Evolutionary conservation across 2,797 vertebrate genomes (phyloP), one percentile per base, ranked within the genome.

Genomic region (Ceyx erithaca): DNA sequence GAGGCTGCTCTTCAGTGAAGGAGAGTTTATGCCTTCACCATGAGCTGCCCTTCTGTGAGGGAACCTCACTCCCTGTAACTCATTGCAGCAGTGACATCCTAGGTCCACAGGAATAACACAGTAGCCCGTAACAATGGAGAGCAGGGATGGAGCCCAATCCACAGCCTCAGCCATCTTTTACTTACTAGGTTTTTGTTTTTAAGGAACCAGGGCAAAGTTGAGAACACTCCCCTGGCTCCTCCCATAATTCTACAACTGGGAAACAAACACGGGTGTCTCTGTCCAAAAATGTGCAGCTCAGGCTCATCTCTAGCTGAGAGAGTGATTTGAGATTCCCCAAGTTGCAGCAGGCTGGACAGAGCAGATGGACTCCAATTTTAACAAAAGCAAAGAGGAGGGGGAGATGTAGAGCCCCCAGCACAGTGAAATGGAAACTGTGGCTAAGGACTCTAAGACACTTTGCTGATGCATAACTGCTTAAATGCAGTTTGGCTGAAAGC

Each of bases 151-250:
- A 2, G 4, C n/a, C 9, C 26, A 25, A 26, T 14, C n/a, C 57
- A 58, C 51, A 62, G 40, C 28, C 13, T 41, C 41, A 75, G n/a
- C 20, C 18, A 4, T 35, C 26, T 57, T 57, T 19, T 71, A 33
- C 22, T 33, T 25, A 31, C 8, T 78, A 21, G 4, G 13, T n/a
- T 79, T 77, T 46, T 35, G 2, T 21, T 91, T 92, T 43, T n/a
- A 66, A 84, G 48, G 30, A 92, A 86, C 41, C 86, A 54, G 90
- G 58, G 17, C 58, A 87, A 94, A 93, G 80, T 79, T 95, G 85
- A 94, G 83, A 84, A 33, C 18, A 46, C 28, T 69, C 13, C 17
- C 5, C 4, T 5, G 2, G 5, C 21, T 28, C 30, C 43, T 85
- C 23, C 68, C n/a, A 20, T 54, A 84, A 81, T 55, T 88, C 46